phyloP scores from a whole-genome alignment of 2,113 vertebrate species.

The Pimephales promelas region DNA sequence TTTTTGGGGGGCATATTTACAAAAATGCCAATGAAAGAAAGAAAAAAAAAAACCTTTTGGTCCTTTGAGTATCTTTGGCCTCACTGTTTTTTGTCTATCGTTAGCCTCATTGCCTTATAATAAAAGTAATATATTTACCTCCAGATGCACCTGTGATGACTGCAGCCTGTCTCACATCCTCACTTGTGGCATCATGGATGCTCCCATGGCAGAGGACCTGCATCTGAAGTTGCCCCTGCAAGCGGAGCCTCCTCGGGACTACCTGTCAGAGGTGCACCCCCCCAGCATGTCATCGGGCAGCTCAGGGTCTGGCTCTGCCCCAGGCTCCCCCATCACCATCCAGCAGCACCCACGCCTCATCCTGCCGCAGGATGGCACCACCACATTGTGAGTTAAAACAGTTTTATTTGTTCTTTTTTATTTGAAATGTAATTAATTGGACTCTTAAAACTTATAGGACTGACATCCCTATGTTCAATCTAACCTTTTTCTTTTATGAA shows the following conservation, averaged over 20 bases:
- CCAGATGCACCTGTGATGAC: conserved; percentile 96
- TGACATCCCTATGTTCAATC: too few relatives aligned
- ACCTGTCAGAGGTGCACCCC: conserved; percentile 87
- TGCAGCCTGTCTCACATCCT: conserved; percentile 98
- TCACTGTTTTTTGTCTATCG: neutral
- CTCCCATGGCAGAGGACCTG: conserved; percentile 89
- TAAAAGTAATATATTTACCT: neutral
- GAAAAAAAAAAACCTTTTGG: neutral
- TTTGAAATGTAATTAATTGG: too few relatives aligned
- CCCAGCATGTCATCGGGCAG: conserved; percentile 95
- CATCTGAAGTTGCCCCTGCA: conserved; percentile 89
- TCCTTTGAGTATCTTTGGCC: neutral
- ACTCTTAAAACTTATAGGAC: neutral
- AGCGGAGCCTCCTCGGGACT: conserved; percentile 84
- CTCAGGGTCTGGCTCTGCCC: conserved; percentile 91
- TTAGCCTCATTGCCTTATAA: neutral
- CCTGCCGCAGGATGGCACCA: conserved; percentile 78
- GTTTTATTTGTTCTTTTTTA: neutral
- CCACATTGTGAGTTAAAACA: conserved; percentile 84
- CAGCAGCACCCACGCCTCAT: conserved; percentile 89
- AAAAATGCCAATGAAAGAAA: neutral
- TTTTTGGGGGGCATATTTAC: neutral
- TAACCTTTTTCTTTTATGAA: too few relatives aligned
- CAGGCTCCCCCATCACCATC: conserved; percentile 90
- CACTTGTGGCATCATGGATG: conserved; percentile 96